These are phyloP conservation scores for Scelioninae gen. 1 DNA, from an alignment of 2,888 invertebrate species.

Conservation along the genomic window DNA sequence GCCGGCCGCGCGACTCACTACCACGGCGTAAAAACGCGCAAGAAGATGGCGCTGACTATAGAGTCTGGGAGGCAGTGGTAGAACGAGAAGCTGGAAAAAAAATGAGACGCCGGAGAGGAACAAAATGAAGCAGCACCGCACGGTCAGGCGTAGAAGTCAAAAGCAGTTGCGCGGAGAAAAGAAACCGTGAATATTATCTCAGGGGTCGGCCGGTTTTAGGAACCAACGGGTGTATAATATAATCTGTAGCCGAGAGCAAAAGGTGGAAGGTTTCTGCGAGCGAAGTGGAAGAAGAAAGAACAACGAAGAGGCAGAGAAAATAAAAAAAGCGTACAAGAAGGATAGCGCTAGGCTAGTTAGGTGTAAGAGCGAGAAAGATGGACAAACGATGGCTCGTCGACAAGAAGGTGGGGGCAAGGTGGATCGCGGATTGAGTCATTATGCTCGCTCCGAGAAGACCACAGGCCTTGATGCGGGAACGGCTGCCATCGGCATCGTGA, in stretches of 20 bases:
- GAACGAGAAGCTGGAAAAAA: conserved; percentile 34
- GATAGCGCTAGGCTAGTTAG: conserved; percentile 50
- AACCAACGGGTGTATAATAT: conserved; percentile 78
- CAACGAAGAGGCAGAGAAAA: conserved; percentile 33
- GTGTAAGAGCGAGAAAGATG: conserved; percentile 61
- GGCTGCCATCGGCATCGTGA: too few species aligned
- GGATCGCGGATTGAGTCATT: conserved; percentile 84
- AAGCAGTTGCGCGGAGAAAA: conserved; percentile 66
- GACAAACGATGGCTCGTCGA: conserved; percentile 73
- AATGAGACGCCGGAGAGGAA: conserved; percentile 21
- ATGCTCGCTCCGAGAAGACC: too few species aligned
- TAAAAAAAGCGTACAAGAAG: conserved; percentile 51
- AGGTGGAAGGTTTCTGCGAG: conserved; percentile 73
- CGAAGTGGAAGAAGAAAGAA: conserved; percentile 42
- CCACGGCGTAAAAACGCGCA: conserved; percentile 22
- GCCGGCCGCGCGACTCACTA: conserved; percentile 20
- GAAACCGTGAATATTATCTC: conserved; percentile 75
- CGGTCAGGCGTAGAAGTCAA: conserved; percentile 52
- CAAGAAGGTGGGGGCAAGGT: conserved; percentile 79
- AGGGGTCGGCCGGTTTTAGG: conserved; percentile 75
- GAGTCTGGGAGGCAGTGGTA: background rate
- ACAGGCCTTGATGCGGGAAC: too few species aligned
- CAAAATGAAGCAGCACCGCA: conserved; percentile 27
- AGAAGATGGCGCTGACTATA: conserved; percentile 40
- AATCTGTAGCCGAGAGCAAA: conserved; percentile 76